Evolutionary conservation across 2,113 vertebrate species (phyloP), one percentile per base, ranked within the genome.

Genomic region (Charina bottae): DNA sequence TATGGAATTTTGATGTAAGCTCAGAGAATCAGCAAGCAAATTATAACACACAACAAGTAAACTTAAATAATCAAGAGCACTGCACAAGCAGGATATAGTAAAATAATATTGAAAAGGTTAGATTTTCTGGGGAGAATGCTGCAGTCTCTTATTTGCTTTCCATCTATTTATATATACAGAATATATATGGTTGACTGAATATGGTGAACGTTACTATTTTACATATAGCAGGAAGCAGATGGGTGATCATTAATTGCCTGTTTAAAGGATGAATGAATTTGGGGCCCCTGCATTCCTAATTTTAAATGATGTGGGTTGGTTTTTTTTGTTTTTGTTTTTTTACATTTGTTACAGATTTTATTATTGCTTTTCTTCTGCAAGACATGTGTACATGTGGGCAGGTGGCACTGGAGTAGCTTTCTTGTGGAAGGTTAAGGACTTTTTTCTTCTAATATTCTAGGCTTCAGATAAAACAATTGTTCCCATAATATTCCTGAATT

Each of bases 161-260:
- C 87, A 88, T 92, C 24, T 84, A n/a, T 37, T 54, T 5, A 46
- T 60, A 85, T 58, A 3, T 90, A 26, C 4, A 56, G 4, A 93
- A 64, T 89, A 90, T 89, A 90, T 28, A 89, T 96, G 95, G 97
- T 97, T 94, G 94, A 94, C 94, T 90, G 93, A 92, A 96, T 95
- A 96, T 97, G 96, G 97, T 97, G 97, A 98, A 97, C 97, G 97
- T 97, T 96, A 95, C 92, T 93, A 94, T 93, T 93, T 96, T 93
- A 93, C 93, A 72, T 97, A 94, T 96, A 97, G 97, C 97, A 98
- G 98, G 97, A 98, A 98, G 96, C 97, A 98, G 97, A 97, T 98
- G 97, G 96, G 94, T 96, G 83, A 97, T 97, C 97, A 98, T 97
- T 97, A 97, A 97, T 97, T 97, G 95, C 93, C 86, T 96, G 97